These are phyloP conservation scores for Atta cephalotes DNA, from an alignment of 1,140 invertebrate species.

Conservation along the genomic window DNA sequence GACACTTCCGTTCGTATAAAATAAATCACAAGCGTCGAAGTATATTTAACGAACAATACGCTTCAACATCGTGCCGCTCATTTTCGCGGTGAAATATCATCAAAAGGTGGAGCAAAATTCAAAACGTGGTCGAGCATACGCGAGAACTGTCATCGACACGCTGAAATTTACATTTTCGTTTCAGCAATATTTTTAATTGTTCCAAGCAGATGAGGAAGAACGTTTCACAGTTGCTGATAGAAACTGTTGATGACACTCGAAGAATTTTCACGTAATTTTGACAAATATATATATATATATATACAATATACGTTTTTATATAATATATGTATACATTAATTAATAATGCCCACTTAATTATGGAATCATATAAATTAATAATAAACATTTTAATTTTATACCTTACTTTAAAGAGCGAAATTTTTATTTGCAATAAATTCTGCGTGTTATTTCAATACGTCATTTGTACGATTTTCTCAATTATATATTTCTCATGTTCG, in stretches of 20 bases:
- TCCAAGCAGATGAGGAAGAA: slow-evolving; percentile 14
- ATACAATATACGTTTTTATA: too few species aligned
- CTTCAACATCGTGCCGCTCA: slow-evolving; percentile 53
- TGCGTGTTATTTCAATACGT: too few species aligned
- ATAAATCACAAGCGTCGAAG: slow-evolving; percentile 55
- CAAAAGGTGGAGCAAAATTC: slow-evolving; percentile 49
- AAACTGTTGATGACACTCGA: slow-evolving; percentile 1
- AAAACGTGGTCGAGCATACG: slow-evolving; percentile 22
- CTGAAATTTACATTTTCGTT: slow-evolving; percentile 55
- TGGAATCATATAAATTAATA: slow-evolving; percentile 16
- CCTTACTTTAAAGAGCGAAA: background rate
- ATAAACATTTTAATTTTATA: background rate
- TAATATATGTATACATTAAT: background rate
- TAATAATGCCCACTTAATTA: background rate
- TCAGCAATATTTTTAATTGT: slow-evolving; percentile 53
- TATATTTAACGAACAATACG: slow-evolving; percentile 62
- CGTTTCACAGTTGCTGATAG: background rate
- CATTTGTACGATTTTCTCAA: slow-evolving; percentile 11
- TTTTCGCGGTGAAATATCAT: slow-evolving; percentile 59
- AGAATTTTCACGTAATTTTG: background rate
- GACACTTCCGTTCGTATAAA: slow-evolving; percentile 57
- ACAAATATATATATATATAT: background rate
- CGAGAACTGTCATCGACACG: slow-evolving; percentile 39
- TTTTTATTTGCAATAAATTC: background rate
- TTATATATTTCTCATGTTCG: slow-evolving; percentile 1